Evolutionary conservation across 2,113 vertebrate genomes (phyloP).

Genomic region (Circaetus gallicus): DNA sequence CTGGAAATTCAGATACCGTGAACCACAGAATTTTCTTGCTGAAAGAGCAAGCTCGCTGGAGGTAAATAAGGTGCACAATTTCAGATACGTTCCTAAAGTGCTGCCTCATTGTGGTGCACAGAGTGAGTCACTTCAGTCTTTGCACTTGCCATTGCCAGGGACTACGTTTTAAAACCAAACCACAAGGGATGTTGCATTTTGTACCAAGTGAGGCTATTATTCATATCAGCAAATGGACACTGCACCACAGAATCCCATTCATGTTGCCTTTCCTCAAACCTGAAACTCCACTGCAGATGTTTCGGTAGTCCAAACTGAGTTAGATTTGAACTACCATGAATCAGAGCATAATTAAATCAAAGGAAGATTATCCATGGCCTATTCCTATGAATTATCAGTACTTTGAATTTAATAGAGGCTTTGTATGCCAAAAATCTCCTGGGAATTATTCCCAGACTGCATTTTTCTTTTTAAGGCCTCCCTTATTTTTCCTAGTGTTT

Average conservation of each 20-base stretch:
- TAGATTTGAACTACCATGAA: neutral
- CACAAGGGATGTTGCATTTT: neutral
- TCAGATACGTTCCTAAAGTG: neutral
- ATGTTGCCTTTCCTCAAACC: neutral
- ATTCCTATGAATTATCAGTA: neutral
- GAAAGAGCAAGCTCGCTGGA: neutral
- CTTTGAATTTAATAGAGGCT: neutral
- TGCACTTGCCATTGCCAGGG: neutral
- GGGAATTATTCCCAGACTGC: neutral
- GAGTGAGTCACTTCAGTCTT: neutral
- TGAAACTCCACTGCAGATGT: neutral
- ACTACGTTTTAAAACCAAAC: neutral
- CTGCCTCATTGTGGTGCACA: neutral
- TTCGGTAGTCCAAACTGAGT: neutral
- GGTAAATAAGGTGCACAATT: neutral
- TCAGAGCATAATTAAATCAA: neutral
- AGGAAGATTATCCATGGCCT: neutral
- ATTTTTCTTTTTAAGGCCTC: neutral
- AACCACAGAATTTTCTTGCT: neutral
- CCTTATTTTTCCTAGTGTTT: neutral
- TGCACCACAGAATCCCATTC: neutral
- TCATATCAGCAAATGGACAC: neutral
- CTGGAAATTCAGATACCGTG: neutral
- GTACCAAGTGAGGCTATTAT: neutral
- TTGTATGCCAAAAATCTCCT: neutral